Conservation (phyloP, 2,797 vertebrate species). For the Tolypeutes matacus region DNA sequence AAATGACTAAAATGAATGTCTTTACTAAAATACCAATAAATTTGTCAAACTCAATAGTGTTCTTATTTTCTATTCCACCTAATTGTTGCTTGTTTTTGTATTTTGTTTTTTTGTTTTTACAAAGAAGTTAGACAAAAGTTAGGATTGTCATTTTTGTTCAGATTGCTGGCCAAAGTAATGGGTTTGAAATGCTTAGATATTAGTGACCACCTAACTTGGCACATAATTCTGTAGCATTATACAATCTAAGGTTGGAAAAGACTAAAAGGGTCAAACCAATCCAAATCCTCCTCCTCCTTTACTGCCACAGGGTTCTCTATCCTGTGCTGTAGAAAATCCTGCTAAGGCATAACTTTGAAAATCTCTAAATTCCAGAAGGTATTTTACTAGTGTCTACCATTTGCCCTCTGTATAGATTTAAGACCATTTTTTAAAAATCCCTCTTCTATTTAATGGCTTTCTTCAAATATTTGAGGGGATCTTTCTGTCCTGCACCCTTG, state of each 20-base stretch:
- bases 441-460: neutral
- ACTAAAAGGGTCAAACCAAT: neutral
- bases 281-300: neutral
- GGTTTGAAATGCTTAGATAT: neutral
- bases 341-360: neutral
- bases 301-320: neutral
- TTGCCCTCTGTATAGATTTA: neutral
- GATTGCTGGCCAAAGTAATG: slow-evolving; percentile 1
- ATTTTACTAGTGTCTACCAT: neutral
- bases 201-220: neutral
- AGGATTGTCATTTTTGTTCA: neutral
- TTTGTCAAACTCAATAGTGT: slow-evolving; percentile 82
- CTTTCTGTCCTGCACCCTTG: neutral
- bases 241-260: neutral
- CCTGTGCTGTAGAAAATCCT: neutral
- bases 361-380: neutral
- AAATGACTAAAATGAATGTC: slow-evolving; percentile 84
- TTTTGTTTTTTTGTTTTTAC: slow-evolving; percentile 1
- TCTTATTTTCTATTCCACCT: slow-evolving; percentile 72
- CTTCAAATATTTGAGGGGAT: neutral
- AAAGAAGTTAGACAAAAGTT: slow-evolving; percentile 45
- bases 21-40: slow-evolving; percentile 86
- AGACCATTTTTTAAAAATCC: neutral
- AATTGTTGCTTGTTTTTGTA: slow-evolving; percentile 2
- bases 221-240: neutral